Evolutionary conservation across 2,113 vertebrate genomes (phyloP).

Genomic region (Hippoglossus stenolepis): DNA sequence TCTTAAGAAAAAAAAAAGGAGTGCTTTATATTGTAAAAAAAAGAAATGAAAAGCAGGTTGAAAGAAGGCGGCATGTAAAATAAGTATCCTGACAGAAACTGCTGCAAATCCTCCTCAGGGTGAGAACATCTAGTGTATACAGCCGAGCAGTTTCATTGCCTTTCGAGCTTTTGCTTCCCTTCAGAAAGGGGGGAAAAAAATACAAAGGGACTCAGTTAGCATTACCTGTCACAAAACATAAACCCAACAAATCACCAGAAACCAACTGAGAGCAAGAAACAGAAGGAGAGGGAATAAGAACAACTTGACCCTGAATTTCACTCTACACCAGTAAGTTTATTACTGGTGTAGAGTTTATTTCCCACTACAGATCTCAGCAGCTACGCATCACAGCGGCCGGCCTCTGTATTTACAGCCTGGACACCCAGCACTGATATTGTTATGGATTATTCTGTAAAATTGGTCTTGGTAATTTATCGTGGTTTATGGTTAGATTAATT

Average conservation of each 20-base stretch:
- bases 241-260: conserved; percentile 60
- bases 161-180: conserved; percentile 27
- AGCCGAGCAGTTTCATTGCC: conserved; percentile 44
- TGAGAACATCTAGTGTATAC: conserved; percentile 19
- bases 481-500: conserved; percentile 81
- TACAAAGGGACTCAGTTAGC: conserved; percentile 45
- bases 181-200: conserved; percentile 36
- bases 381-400: conserved; percentile 65
- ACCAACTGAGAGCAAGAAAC: conserved; percentile 43
- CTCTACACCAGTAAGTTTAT: conserved; percentile 30
- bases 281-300: conserved; percentile 34
- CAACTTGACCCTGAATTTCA: conserved; percentile 62
- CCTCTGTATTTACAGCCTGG: conserved; percentile 77
- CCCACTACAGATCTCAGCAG: conserved; percentile 51
- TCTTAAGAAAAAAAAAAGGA: conserved; percentile 47
- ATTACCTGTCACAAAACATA: conserved; percentile 51
- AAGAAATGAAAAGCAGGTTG: conserved; percentile 27
- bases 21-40: conserved; percentile 35
- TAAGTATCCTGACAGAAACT: conserved; percentile 33
- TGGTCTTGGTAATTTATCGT: conserved; percentile 81
- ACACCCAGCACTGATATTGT: conserved; percentile 71
- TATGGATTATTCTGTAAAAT: conserved; percentile 86
- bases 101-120: conserved; percentile 31
- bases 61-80: conserved; percentile 50
- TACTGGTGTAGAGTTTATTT: conserved; percentile 63